Conservation (phyloP, 2,113 vertebrate genomes). For the Microtus oregoni region DNA sequence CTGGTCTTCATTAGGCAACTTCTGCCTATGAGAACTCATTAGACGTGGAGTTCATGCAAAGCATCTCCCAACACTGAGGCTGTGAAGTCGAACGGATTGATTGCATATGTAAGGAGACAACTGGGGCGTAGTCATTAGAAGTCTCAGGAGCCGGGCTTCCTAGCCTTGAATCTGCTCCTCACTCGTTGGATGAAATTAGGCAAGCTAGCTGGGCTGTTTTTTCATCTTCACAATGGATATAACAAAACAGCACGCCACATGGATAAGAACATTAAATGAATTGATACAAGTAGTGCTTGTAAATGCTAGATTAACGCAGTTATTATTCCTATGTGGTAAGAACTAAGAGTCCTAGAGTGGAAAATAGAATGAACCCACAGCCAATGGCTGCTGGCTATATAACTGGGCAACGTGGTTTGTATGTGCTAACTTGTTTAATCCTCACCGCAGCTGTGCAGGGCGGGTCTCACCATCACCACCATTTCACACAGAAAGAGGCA, state of each 20-base stretch:
- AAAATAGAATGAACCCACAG: not conserved
- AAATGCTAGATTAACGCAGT: not conserved
- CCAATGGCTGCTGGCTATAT: not conserved
- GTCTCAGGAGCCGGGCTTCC: not conserved
- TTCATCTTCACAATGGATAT: constrained; percentile 19
- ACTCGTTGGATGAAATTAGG: not conserved
- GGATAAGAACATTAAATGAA: not conserved
- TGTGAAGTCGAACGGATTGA: not conserved
- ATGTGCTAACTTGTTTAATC: not conserved
- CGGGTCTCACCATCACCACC: not conserved
- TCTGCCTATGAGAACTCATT: not conserved
- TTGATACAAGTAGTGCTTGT: not conserved
- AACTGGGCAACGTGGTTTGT: not conserved
- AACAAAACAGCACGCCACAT: not conserved
- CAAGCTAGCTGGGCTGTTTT: not conserved
- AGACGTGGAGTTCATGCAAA: not conserved
- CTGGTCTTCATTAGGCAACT: not conserved
- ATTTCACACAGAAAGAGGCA: not conserved
- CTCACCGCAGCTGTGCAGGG: not conserved
- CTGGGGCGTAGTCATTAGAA: not conserved
- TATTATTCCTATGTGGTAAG: not conserved
- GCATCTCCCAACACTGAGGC: not conserved
- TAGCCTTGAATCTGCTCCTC: not conserved
- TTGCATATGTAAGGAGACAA: not conserved
- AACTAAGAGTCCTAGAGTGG: not conserved